These are phyloP conservation scores for Beris morrisii DNA, from an alignment of 2,888 invertebrate genomes.

Conservation along the genomic window DNA sequence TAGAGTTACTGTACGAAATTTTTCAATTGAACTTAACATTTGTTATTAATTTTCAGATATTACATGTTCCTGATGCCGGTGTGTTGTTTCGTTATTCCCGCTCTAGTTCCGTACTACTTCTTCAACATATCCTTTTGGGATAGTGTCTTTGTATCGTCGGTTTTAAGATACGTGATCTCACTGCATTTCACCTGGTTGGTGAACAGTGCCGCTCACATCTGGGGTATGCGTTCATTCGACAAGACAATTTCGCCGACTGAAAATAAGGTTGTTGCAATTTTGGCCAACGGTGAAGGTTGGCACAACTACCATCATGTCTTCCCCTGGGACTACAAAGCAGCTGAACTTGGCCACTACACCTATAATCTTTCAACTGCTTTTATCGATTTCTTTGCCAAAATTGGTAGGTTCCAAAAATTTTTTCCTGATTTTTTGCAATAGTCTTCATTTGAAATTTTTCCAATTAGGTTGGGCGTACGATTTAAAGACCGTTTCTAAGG, in stretches of 20 bases:
- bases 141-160: conserved; percentile 74
- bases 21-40: not conserved
- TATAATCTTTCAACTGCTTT: conserved; percentile 66
- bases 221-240: conserved; percentile 90
- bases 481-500: conserved; percentile 73
- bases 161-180: conserved; percentile 75
- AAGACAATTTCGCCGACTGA: conserved; percentile 71
- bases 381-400: conserved; percentile 68
- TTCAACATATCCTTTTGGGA: conserved; percentile 75
- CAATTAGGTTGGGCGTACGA: conserved; percentile 80
- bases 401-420: conserved; percentile 59
- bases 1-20: conserved; percentile 30
- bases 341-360: conserved; percentile 69
- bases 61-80: conserved; percentile 77
- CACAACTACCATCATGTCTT: conserved; percentile 90
- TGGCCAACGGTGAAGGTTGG: conserved; percentile 79
- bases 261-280: conserved; percentile 65
- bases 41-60: conserved; percentile 43
- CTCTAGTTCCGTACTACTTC: conserved; percentile 71
- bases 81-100: conserved; percentile 78
- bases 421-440: too few relatives aligned
- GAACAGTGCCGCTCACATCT: conserved; percentile 91
- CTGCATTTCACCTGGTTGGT: conserved; percentile 91
- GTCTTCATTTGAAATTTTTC: not conserved
- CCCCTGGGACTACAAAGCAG: conserved; percentile 80